These are phyloP conservation scores for Apocheima hispidaria DNA, from an alignment of 2,888 invertebrate genomes.

Conservation along the genomic window DNA sequence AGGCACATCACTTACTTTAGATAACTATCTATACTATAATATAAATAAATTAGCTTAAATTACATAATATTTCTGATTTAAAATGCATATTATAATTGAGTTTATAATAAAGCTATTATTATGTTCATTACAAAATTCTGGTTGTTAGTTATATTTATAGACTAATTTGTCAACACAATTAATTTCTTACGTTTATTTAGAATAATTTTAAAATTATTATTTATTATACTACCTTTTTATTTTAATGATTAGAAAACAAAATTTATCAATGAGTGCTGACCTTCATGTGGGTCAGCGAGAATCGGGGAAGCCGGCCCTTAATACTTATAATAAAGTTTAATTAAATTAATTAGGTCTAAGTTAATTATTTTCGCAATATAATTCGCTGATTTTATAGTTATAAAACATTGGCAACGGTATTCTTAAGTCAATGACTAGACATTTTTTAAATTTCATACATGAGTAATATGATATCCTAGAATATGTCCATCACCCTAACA, in stretches of 20 bases:
- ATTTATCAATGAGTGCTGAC: not conserved
- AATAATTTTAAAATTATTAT: not conserved
- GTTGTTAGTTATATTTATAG: constrained; percentile 10
- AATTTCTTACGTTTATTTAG: constrained; percentile 1
- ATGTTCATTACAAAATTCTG: constrained; percentile 13
- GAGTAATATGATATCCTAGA: not conserved
- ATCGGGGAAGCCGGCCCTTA: too few relatives aligned
- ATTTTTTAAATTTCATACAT: not conserved
- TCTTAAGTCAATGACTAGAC: too few relatives aligned
- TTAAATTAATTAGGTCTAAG: too few relatives aligned
- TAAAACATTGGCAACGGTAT: too few relatives aligned
- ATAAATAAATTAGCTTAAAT: constrained; percentile 22
- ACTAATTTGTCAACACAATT: constrained; percentile 11
- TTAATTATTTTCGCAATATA: too few relatives aligned
- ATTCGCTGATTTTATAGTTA: too few relatives aligned
- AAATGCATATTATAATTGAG: constrained; percentile 25
- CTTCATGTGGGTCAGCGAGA: not conserved
- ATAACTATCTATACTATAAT: constrained; percentile 19
- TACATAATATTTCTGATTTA: not conserved
- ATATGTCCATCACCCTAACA: too few relatives aligned
- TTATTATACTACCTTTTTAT: not conserved
- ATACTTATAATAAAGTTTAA: too few relatives aligned
- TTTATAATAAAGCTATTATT: constrained; percentile 18
- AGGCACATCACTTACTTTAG: constrained; percentile 10
- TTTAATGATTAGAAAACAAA: constrained; percentile 13